phyloP scores from a whole-genome alignment of 2,888 invertebrate genomes.

The Melieria omissa region DNA sequence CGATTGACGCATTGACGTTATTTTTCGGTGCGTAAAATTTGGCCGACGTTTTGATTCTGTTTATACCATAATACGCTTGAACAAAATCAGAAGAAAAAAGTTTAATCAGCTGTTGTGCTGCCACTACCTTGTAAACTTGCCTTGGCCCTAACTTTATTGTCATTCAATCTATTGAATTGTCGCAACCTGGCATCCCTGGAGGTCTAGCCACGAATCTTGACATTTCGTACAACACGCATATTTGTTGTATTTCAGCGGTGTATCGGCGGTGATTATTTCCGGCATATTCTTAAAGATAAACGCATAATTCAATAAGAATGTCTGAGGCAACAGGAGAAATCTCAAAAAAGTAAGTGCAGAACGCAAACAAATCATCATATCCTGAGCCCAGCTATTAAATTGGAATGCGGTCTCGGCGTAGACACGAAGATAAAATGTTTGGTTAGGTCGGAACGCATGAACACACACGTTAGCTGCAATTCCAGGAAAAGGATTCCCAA shows the following conservation, averaged over 20 bases:
- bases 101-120: no score
- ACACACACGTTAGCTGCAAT: slow-evolving; percentile 26
- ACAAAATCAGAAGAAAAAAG: no score
- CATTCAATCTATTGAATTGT: no score
- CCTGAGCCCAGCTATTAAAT: background rate
- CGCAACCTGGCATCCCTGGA: no score
- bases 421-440: slow-evolving; percentile 36
- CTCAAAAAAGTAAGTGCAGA: slow-evolving; percentile 62
- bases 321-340: slow-evolving; percentile 58
- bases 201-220: slow-evolving; percentile 28
- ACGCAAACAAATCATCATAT: background rate
- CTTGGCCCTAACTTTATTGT: no score
- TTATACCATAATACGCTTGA: no score
- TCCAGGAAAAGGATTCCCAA: background rate
- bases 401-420: slow-evolving; percentile 3
- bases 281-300: slow-evolving; percentile 12
- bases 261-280: slow-evolving; percentile 9
- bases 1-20: no score
- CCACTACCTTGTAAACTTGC: no score
- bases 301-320: slow-evolving; percentile 48
- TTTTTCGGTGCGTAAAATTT: no score
- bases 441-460: slow-evolving; percentile 43
- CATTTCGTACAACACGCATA: slow-evolving; percentile 19
- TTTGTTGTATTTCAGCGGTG: slow-evolving; percentile 21
- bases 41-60: no score